Conservation (phyloP, 2,113 vertebrate species). For the Serinus canaria region DNA sequence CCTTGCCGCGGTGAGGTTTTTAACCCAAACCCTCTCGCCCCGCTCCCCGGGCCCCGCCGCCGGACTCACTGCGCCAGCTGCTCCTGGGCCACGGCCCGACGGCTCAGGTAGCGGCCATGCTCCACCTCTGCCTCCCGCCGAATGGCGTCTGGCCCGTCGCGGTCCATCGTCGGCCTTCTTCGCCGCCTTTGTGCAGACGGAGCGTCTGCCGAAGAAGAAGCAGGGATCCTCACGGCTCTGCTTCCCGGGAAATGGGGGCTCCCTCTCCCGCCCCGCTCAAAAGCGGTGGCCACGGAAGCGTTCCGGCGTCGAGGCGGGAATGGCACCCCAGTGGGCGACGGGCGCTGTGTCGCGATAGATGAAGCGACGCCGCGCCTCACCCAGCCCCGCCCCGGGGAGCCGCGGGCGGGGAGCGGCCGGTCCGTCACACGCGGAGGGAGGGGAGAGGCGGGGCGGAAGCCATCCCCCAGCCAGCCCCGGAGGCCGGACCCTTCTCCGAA, state of each 20-base stretch:
- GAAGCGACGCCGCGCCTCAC: not conserved
- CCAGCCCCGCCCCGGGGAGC: not conserved
- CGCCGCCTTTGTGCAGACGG: not conserved
- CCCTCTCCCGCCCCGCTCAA: rapidly evolving
- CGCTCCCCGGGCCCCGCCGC: not conserved
- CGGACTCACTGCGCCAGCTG: not conserved
- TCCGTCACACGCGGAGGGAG: rapidly evolving
- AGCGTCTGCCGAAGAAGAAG: not conserved
- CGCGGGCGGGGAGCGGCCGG: not conserved
- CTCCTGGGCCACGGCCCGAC: not conserved
- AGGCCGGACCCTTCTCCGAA: not conserved
- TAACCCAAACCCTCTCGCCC: not conserved
- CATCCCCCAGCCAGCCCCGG: rapidly evolving
- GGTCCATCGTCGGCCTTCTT: not conserved
- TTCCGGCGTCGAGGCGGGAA: not conserved
- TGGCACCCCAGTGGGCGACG: rapidly evolving
- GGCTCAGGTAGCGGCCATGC: not conserved
- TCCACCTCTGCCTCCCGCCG: not conserved
- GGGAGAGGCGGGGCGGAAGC: not conserved
- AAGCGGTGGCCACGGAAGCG: rapidly evolving
- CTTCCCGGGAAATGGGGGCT: not conserved
- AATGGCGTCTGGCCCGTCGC: not conserved
- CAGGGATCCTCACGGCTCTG: not conserved
- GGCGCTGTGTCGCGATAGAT: rapidly evolving
- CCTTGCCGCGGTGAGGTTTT: not conserved